phyloP scores from a whole-genome alignment of 2,113 vertebrate species.

The Mobula birostris region DNA sequence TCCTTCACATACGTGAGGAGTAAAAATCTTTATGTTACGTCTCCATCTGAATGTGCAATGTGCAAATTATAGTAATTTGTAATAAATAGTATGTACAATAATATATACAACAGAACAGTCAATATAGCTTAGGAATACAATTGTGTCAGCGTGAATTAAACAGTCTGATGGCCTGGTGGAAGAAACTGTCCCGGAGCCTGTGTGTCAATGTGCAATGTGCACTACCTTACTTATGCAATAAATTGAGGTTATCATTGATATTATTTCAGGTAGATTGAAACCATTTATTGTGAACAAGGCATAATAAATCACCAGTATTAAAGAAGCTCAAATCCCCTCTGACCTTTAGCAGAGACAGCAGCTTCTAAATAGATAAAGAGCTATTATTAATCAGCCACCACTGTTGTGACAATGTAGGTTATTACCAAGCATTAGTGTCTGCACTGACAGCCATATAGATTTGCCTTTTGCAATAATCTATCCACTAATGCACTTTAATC shows the following conservation, averaged over 20 bases:
- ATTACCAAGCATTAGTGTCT: background rate
- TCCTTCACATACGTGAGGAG: too few species aligned
- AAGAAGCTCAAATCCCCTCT: background rate
- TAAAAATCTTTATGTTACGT: too few species aligned
- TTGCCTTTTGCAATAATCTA: background rate
- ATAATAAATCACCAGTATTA: background rate
- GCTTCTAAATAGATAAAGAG: background rate
- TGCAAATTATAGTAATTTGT: too few species aligned
- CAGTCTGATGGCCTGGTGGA: too few species aligned
- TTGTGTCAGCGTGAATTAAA: too few species aligned
- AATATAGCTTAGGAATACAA: too few species aligned
- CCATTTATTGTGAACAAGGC: background rate
- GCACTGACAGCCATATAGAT: background rate
- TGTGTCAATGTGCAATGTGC: too few species aligned
- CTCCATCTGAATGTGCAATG: too few species aligned
- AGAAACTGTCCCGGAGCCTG: too few species aligned
- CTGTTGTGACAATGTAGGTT: background rate
- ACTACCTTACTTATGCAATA: too few species aligned
- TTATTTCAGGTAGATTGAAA: background rate
- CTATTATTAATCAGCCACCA: background rate
- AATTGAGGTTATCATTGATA: background rate
- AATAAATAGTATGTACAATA: too few species aligned
- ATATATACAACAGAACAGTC: too few species aligned
- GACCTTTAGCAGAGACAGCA: slow-evolving; percentile 4
- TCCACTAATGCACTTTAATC: background rate